These are phyloP conservation scores for Equus quagga DNA, from an alignment of 2,113 vertebrate genomes.

Conservation along the genomic window DNA sequence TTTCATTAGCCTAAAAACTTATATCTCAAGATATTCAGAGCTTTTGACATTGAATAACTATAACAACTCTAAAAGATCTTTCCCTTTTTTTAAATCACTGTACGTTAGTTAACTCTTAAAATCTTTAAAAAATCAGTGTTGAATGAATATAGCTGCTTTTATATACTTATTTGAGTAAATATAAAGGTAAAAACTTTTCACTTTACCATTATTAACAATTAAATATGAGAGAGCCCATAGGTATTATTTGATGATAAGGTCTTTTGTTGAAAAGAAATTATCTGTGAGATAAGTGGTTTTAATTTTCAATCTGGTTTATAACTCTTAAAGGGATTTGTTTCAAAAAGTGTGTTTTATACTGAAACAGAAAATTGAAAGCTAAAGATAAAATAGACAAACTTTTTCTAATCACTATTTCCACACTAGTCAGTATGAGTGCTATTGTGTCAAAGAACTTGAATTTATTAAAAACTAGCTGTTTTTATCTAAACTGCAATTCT, in stretches of 20 bases:
- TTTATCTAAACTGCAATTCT: slow-evolving; percentile 49
- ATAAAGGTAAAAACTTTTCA: slow-evolving; percentile 39
- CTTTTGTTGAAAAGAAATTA: slow-evolving; percentile 40
- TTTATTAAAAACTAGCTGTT: not conserved
- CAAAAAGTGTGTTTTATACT: slow-evolving; percentile 33
- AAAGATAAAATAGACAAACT: slow-evolving; percentile 41
- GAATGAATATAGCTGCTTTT: slow-evolving; percentile 4
- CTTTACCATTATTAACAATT: slow-evolving; percentile 59
- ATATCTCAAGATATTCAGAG: slow-evolving; percentile 40
- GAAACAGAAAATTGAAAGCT: slow-evolving; percentile 61
- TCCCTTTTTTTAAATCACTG: slow-evolving; percentile 9
- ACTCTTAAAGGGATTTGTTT: not conserved
- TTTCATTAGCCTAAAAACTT: slow-evolving; percentile 76
- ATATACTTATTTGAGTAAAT: not conserved
- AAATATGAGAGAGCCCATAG: slow-evolving; percentile 20
- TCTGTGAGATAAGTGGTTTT: slow-evolving; percentile 37
- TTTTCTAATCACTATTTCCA: slow-evolving; percentile 54
- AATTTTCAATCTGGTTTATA: not conserved
- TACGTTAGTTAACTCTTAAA: not conserved
- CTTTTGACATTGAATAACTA: slow-evolving; percentile 62
- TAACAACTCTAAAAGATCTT: slow-evolving; percentile 67
- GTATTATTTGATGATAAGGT: slow-evolving; percentile 45
- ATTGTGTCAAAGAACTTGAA: slow-evolving; percentile 58
- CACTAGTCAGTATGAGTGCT: not conserved
- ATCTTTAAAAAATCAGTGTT: not conserved